Conservation (phyloP, 2,797 vertebrate species). For the Takifugu ocellatus region DNA sequence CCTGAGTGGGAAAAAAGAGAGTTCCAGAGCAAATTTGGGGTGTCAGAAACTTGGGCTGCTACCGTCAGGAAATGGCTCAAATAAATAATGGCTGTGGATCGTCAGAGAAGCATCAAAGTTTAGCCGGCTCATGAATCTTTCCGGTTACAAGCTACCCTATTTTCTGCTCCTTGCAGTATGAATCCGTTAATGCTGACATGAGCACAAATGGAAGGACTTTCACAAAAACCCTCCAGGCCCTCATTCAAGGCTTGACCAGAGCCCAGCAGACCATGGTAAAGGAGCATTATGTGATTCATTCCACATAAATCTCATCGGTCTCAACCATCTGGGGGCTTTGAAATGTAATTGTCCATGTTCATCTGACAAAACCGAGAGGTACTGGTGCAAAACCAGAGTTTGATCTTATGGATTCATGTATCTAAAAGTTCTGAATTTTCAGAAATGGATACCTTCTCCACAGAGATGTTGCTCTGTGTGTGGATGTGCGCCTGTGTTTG, state of each 20-base stretch:
- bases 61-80: too few species aligned
- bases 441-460: neutral
- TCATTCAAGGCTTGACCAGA: neutral
- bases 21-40: too few species aligned
- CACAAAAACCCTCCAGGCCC: slow-evolving; percentile 5
- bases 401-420: too few species aligned
- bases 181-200: slow-evolving; percentile 4
- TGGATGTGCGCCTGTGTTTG: neutral
- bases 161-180: neutral
- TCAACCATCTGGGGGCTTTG: slow-evolving; percentile 5
- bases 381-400: neutral
- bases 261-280: slow-evolving; percentile 18
- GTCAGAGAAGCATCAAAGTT: neutral
- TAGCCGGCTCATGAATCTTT: slow-evolving; percentile 3
- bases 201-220: neutral
- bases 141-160: neutral
- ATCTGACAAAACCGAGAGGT: slow-evolving; percentile 6
- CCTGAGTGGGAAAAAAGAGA: too few species aligned
- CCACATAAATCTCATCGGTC: slow-evolving; percentile 12
- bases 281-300: slow-evolving; percentile 17
- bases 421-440: too few species aligned
- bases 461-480: neutral
- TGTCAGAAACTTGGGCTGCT: too few species aligned
- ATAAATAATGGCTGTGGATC: too few species aligned
- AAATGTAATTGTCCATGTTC: slow-evolving; percentile 15